phyloP scores from a whole-genome alignment of 2,888 invertebrate species.

The Cheilosia impressa region DNA sequence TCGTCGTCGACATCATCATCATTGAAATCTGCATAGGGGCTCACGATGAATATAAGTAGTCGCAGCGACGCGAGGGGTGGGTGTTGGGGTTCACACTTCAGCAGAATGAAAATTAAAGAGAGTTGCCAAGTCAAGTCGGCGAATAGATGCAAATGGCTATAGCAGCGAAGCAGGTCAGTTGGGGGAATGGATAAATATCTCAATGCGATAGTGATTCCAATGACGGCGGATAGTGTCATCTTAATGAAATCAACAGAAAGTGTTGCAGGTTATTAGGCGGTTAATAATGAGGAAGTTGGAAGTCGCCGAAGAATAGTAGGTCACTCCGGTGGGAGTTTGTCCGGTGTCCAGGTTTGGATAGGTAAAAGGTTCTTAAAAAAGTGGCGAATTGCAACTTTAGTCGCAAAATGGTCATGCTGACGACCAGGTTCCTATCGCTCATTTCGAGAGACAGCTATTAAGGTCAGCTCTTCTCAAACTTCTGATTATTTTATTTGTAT shows the following conservation, averaged over 20 bases:
- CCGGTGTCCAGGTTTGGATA: no score
- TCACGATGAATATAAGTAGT: constrained; percentile 24
- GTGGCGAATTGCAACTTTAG: no score
- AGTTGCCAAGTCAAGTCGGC: constrained; percentile 58
- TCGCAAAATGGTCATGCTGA: no score
- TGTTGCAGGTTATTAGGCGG: neutral
- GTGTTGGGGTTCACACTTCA: constrained; percentile 46
- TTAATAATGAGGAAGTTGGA: no score
- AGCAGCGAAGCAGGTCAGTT: constrained; percentile 46
- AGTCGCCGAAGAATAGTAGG: no score
- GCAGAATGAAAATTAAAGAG: constrained; percentile 49
- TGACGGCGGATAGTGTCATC: constrained; percentile 1
- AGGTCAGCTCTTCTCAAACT: no score
- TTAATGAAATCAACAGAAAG: neutral
- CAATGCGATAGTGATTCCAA: constrained; percentile 1
- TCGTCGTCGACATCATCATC: constrained; percentile 31
- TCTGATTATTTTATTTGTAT: no score
- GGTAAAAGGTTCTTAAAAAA: no score
- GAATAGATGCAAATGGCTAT: constrained; percentile 20
- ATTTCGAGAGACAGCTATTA: no score
- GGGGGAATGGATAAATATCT: neutral
- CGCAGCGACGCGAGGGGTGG: neutral
- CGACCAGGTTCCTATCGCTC: no score
- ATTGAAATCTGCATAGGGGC: constrained; percentile 23
- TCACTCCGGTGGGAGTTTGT: no score